A percentile compares a stretch with the other conserved stretches of the same genome.
These are phyloP conservation scores for Standfussiana lucernea DNA, from an alignment of 2,888 invertebrate genomes.

Conservation along the genomic window DNA sequence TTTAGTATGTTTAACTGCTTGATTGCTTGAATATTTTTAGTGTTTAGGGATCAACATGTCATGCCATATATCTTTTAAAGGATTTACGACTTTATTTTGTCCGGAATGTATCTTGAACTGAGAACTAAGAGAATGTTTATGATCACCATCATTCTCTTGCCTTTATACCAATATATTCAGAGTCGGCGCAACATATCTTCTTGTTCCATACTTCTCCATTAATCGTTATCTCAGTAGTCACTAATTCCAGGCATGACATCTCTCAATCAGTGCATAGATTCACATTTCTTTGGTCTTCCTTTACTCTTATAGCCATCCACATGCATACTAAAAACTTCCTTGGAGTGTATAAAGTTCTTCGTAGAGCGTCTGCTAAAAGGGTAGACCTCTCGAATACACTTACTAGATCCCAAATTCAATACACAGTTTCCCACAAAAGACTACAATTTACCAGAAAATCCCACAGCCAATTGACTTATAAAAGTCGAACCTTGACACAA, in stretches of 20 bases:
- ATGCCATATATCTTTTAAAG: background rate
- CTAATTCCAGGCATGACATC: background rate
- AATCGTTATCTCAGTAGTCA: background rate
- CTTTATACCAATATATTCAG: background rate
- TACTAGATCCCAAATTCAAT: background rate
- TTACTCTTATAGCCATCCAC: background rate
- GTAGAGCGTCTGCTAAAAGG: background rate
- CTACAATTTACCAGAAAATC: constrained; percentile 19
- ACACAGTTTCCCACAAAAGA: background rate
- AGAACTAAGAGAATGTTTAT: background rate
- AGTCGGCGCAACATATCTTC: too few species aligned
- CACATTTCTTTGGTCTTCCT: background rate
- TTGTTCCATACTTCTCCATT: background rate
- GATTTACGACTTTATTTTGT: background rate
- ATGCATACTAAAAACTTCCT: background rate
- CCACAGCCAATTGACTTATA: constrained; percentile 44
- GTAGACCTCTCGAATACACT: background rate
- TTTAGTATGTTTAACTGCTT: constrained; percentile 15
- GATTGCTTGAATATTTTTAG: background rate
- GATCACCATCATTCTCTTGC: background rate
- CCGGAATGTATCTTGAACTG: background rate
- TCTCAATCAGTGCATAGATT: background rate
- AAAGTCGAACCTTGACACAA: constrained; percentile 66
- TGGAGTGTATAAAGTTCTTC: background rate
- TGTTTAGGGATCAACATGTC: background rate